phyloP scores from a whole-genome alignment of 2,113 vertebrate genomes.

The Mandrillus leucophaeus region DNA sequence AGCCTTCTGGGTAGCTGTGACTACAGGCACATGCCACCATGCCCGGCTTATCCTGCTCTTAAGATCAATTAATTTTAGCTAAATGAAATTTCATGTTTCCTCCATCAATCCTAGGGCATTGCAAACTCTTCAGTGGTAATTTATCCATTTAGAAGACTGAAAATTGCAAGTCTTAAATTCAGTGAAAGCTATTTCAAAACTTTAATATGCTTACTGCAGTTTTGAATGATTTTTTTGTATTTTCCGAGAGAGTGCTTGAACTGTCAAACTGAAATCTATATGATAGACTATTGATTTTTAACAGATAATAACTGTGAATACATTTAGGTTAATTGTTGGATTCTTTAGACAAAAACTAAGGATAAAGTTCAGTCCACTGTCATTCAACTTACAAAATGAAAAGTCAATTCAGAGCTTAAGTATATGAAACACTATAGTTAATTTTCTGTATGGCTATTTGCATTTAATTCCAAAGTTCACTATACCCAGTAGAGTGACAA shows the following conservation, averaged over 20 bases:
- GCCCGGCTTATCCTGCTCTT: background rate
- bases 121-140: background rate
- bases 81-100: background rate
- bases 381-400: background rate
- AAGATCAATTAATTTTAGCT: background rate
- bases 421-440: background rate
- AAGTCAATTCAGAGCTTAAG: background rate
- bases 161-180: background rate
- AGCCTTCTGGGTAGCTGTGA: no score
- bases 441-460: background rate
- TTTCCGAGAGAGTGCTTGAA: background rate
- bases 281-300: background rate
- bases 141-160: background rate
- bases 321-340: background rate
- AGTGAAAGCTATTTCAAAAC: background rate
- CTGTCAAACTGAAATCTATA: background rate
- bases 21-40: no score
- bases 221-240: background rate
- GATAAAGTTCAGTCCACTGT: background rate
- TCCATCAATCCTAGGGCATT: background rate
- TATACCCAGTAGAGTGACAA: background rate
- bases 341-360: background rate
- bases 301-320: background rate
- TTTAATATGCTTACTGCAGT: background rate
- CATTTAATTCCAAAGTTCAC: background rate